These are phyloP conservation scores for Nyctalus aviator DNA, from an alignment of 2,797 vertebrate genomes.

Conservation along the genomic window DNA sequence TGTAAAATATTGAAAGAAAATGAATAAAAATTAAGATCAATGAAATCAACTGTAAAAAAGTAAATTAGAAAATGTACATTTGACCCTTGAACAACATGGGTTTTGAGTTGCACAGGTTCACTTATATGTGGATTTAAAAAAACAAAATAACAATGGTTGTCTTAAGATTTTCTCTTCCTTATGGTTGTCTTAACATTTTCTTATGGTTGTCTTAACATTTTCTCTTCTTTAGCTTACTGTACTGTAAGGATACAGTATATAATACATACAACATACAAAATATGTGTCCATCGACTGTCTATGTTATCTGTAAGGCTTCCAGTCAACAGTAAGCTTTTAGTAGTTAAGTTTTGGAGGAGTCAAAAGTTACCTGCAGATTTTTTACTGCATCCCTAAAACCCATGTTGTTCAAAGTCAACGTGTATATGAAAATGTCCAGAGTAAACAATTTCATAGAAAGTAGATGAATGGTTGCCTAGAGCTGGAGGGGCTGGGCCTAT, in stretches of 20 bases:
- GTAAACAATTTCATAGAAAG: background rate
- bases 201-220: background rate
- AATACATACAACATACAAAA: background rate
- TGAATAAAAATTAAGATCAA: background rate
- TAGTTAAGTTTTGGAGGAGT: background rate
- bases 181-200: background rate
- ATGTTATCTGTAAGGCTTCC: background rate
- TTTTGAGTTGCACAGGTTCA: background rate
- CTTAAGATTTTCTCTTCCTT: background rate
- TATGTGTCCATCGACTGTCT: background rate
- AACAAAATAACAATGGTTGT: background rate
- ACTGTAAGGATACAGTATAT: background rate
- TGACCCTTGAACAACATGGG: background rate
- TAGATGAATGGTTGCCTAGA: background rate
- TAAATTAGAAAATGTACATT: background rate
- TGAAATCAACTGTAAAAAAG: conserved; percentile 4
- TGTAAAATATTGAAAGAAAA: conserved; percentile 47
- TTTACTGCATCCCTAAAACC: background rate
- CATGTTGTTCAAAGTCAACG: background rate
- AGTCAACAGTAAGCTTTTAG: background rate
- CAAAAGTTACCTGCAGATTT: background rate
- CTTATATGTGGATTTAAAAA: background rate
- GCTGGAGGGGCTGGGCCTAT: background rate
- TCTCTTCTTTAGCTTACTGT: background rate
- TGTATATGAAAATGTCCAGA: conserved; percentile 6